Evolutionary conservation across 2,113 vertebrate species (phyloP), one percentile per base, ranked within the genome.

Genomic region (Ctenomys sociabilis): DNA sequence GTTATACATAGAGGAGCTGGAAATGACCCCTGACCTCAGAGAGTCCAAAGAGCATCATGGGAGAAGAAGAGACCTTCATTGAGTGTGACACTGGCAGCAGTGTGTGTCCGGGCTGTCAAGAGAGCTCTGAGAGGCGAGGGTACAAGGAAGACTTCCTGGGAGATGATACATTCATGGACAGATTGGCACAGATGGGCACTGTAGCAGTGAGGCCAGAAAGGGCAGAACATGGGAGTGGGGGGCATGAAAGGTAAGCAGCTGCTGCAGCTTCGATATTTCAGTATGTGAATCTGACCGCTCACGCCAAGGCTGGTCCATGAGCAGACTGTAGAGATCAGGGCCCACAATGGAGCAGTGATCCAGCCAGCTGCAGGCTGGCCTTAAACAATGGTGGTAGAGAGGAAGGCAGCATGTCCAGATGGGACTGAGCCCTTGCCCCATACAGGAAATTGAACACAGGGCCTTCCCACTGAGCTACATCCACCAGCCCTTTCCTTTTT

Each of bases 371-470:
- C 19, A n/a, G 32, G 77, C 82, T 45, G 32, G 61, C 73, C 35
- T 21, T 43, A 2, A 35, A 24, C 83, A 14, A 21, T 13, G 52
- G 37, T 66, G 45, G n/a, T 43, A 24, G 57, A 19, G 45, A 85
- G n/a, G 11, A 68, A 28, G 12, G 10, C 1, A 28, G 72, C 0
- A 0, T 28, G 30, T 45, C 22, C 75, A 28, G n/a, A 43, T 26
- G 59, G 66, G 59, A 64, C 16, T 28, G 70, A 10, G 19, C 19
- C 28, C 75, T 37, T 0, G 0, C 12, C 6, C 12, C 26, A 30
- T 17, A 28, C 73, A 30, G 43, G 45, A 16, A 32, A 35, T 28
- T 52, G 45, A 52, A 80, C 45, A 17, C 16, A 80, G 14, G 30
- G 30, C 45, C 16, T 52, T 52, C 14, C 43, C 5, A 16, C 75